A percentile compares a stretch with the other conserved stretches of the same genome.
Evolutionary conservation across 2,113 vertebrate species (phyloP).

Genomic region (Aegypius monachus): DNA sequence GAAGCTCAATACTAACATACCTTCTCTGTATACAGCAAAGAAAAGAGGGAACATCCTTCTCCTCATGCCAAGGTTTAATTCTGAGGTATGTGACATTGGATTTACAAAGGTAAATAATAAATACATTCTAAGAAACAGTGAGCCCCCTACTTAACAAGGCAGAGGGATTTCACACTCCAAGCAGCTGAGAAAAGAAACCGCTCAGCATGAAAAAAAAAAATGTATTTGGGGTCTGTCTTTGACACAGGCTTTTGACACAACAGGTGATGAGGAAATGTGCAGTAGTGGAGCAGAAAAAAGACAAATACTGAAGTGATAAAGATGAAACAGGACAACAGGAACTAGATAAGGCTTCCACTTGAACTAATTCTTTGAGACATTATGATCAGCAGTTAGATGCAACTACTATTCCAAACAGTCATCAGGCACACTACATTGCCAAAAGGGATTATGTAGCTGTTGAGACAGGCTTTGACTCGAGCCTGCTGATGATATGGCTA

Average conservation of each 20-base stretch:
- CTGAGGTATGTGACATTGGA: neutral
- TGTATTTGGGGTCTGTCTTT: neutral
- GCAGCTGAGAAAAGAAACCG: neutral
- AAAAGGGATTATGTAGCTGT: neutral
- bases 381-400: neutral
- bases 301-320: neutral
- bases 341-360: neutral
- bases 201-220: neutral
- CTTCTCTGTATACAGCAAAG: neutral
- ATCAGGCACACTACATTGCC: neutral
- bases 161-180: neutral
- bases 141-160: neutral
- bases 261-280: neutral
- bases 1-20: neutral
- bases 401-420: neutral
- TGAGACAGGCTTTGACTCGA: neutral
- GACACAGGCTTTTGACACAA: neutral
- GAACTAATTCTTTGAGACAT: neutral
- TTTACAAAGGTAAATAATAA: constrained; percentile 11
- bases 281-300: neutral
- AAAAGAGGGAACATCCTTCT: neutral
- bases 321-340: neutral
- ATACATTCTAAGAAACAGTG: neutral
- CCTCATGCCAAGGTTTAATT: constrained; percentile 15
- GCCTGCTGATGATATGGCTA: neutral